A percentile compares a stretch with the other conserved stretches of the same genome.
Conservation (phyloP, 2,888 invertebrate species). For the Tipula unca region DNA sequence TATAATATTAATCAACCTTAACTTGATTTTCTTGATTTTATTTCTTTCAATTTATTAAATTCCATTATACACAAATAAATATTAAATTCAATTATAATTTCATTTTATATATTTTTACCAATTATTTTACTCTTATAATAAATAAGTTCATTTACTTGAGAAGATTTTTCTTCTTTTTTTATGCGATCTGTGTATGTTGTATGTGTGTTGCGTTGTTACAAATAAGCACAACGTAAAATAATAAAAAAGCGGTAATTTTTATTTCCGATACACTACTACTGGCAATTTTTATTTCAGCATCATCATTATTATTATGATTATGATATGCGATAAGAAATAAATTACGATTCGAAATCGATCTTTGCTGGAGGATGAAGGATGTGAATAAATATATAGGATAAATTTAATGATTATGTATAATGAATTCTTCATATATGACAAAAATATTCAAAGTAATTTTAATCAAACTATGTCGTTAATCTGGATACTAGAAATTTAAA, state of each 20-base stretch:
- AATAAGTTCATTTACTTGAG: not conserved
- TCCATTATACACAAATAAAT: not conserved
- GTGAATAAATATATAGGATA: not conserved
- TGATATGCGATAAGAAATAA: not conserved
- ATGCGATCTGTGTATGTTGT: not conserved
- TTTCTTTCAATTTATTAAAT: not conserved
- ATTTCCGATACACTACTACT: not conserved
- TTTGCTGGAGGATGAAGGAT: not conserved
- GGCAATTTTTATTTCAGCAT: not conserved
- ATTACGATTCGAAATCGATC: not conserved
- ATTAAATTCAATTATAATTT: constrained; percentile 3
- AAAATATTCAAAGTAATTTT: too few relatives aligned
- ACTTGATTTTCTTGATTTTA: constrained; percentile 8
- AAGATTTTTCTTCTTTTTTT: not conserved
- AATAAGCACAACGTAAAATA: not conserved
- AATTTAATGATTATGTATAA: too few relatives aligned
- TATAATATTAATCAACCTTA: constrained; percentile 14
- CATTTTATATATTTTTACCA: not conserved
- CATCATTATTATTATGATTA: not conserved
- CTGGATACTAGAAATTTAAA: too few relatives aligned
- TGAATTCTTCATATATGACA: too few relatives aligned
- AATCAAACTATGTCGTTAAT: too few relatives aligned
- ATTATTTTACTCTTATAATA: not conserved
- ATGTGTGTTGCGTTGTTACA: not conserved
- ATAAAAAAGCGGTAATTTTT: not conserved